Evolutionary conservation across 2,888 invertebrate genomes (phyloP).

Genomic region (Hirtodrosophila confusa): DNA sequence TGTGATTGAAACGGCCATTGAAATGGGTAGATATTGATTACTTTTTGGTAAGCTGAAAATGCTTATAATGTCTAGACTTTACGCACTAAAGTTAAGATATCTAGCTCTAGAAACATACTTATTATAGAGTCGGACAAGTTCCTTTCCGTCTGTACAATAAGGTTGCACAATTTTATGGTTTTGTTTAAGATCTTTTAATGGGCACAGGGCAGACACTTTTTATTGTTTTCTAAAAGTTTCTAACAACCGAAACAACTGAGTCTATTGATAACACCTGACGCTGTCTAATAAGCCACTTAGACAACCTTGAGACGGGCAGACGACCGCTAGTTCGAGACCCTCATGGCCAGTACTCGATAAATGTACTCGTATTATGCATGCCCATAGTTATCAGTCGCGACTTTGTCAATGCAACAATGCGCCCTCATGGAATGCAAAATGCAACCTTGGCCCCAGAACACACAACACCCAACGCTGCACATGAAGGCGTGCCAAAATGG

Average conservation of each 20-base stretch:
- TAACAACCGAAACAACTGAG: constrained; percentile 12
- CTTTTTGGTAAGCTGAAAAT: too few relatives aligned
- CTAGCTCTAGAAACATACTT: too few relatives aligned
- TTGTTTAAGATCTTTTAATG: too few relatives aligned
- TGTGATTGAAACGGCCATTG: too few relatives aligned
- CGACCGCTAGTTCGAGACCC: constrained; percentile 33
- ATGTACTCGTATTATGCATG: constrained; percentile 30
- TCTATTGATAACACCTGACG: constrained; percentile 41
- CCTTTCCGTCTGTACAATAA: too few relatives aligned
- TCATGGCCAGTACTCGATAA: constrained; percentile 35
- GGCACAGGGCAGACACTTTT: constrained; percentile 11
- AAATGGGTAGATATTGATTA: too few relatives aligned
- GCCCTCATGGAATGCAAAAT: constrained; percentile 66
- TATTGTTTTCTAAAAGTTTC: constrained; percentile 23
- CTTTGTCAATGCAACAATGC: constrained; percentile 54
- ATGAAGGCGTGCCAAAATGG: constrained; percentile 51
- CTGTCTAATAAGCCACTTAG: constrained; percentile 7
- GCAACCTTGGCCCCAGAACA: constrained; percentile 61
- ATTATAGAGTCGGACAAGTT: too few relatives aligned
- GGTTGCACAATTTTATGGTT: too few relatives aligned
- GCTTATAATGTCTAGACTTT: too few relatives aligned
- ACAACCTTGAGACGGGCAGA: constrained; percentile 38
- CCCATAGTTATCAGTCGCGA: constrained; percentile 39
- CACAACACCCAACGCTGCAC: constrained; percentile 29
- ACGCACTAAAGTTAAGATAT: too few relatives aligned